Percentiles rank a stretch among this genome's conserved stretches.
These are phyloP conservation scores for Propithecus perrieri DNA, from an alignment of 2,797 vertebrate genomes.

Conservation along the genomic window DNA sequence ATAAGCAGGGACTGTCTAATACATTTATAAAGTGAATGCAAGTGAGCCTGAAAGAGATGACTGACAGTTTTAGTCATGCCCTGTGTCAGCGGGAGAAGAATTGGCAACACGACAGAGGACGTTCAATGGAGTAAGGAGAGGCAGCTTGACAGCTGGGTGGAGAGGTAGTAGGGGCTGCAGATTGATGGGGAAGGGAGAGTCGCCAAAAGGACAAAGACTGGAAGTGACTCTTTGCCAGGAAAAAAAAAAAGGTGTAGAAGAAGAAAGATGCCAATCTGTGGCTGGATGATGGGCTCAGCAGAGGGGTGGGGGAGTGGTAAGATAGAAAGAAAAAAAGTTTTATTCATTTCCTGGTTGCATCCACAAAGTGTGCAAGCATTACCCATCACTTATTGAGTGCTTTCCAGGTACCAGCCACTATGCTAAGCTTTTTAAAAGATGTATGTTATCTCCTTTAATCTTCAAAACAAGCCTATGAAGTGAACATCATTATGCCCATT, in stretches of 20 bases:
- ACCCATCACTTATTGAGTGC: not conserved
- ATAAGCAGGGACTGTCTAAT: conserved; percentile 51
- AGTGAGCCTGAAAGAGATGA: conserved; percentile 59
- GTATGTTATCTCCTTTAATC: not conserved
- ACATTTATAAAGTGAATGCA: conserved; percentile 23
- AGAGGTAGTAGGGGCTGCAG: not conserved
- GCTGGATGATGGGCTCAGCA: not conserved
- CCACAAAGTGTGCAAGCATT: not conserved
- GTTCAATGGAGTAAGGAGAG: not conserved
- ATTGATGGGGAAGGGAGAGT: not conserved
- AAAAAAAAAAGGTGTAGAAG: not conserved
- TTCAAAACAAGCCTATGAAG: not conserved
- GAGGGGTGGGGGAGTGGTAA: not conserved
- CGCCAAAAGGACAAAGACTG: not conserved
- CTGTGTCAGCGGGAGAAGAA: conserved; percentile 46
- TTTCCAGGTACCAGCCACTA: not conserved
- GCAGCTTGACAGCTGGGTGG: conserved; percentile 7
- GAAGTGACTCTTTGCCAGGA: not conserved
- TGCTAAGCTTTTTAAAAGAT: not conserved
- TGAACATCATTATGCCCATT: not conserved
- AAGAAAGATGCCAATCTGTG: not conserved
- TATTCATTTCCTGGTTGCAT: not conserved
- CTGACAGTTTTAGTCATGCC: conserved; percentile 65
- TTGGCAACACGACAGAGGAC: conserved; percentile 46
- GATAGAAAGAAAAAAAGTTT: not conserved